A percentile compares a stretch with the other conserved stretches of the same genome.
Evolutionary conservation across 2,888 invertebrate species (phyloP).

Genomic region (Chaetoderma sp.): DNA sequence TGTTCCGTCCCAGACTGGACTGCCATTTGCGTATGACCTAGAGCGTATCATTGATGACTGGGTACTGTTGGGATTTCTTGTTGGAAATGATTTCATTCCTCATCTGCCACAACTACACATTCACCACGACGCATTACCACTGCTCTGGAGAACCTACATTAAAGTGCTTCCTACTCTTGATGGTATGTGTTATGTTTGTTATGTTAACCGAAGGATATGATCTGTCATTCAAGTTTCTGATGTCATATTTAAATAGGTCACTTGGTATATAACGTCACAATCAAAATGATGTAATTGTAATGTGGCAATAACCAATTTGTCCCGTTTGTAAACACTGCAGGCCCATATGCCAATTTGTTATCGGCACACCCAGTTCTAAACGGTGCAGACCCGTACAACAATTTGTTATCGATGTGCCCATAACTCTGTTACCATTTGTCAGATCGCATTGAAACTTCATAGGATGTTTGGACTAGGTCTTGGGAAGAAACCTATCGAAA

Average conservation of each 20-base stretch:
- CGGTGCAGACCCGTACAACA: too few relatives aligned
- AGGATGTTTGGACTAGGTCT: too few relatives aligned
- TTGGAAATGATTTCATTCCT: conserved; percentile 97
- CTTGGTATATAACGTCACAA: background rate
- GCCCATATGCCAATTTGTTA: too few relatives aligned
- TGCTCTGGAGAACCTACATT: conserved; percentile 90
- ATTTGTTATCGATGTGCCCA: too few relatives aligned
- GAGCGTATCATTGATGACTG: conserved; percentile 97
- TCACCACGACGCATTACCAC: conserved; percentile 86
- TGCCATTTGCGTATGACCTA: conserved; percentile 84
- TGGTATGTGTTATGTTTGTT: conserved; percentile 77
- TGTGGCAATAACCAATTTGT: too few relatives aligned
- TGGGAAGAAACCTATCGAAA: too few relatives aligned
- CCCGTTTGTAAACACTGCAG: too few relatives aligned
- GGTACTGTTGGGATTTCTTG: conserved; percentile 96
- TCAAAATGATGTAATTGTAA: background rate
- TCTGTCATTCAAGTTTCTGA: too few relatives aligned
- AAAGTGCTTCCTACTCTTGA: conserved; percentile 85
- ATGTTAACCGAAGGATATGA: too few relatives aligned
- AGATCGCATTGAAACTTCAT: too few relatives aligned
- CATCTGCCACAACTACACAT: conserved; percentile 96
- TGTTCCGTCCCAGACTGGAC: conserved; percentile 51
- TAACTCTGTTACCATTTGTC: too few relatives aligned
- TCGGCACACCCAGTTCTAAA: too few relatives aligned
- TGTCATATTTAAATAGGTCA: background rate